Base-by-base conservation (phyloP, 2,113 vertebrate species). In the Percina caprodes region DNA sequence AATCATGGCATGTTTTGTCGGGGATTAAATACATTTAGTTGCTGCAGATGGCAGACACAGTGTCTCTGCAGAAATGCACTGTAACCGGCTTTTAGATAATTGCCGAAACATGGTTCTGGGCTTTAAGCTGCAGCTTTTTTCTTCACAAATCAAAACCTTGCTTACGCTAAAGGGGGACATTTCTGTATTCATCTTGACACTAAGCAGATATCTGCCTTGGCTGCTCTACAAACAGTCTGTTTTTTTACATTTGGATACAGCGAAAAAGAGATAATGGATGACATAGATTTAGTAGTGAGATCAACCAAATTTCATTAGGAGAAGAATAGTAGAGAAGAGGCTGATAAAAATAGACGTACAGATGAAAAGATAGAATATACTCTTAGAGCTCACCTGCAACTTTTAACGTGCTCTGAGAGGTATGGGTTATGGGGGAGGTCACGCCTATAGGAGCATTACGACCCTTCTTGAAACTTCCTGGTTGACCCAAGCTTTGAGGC, bases 371-470 rank as follows among this genome's bases (percentile, higher is more conserved):
- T 0, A 45, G 15, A 46, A 35, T 2, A 59, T 14, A 73, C 0
- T 15, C 7, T 6, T 0, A 24, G n/a, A 8, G 42, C 94, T 96
- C 61, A 99, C 98, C 97, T 96, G 97, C 96, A 0, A 99, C 96
- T 93, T 96, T 99, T 65, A 98, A 95, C 80, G 96, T 89, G 67
- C 96, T 96, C 92, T 98, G 97, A 19, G 97, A 97, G 0, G 96
- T 97, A 61, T 99, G 98, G 42, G 98, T 99, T 89, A 99, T 99
- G 65, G 98, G 98, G 2, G 98, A 99, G 1, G 98, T 99, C 79
- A 99, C 96, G 0, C 97, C 98, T 70, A 99, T 94, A 0, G 97
- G 98, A 6, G 98, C 97, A 52, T 96, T 97, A 69, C 97, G 97
- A 84, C 96, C 94, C 82, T 97, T 99, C 88, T 95, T 98, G 79